Evolutionary conservation across 2,888 invertebrate genomes (phyloP), one percentile per base, ranked within the genome.

Genomic region (Sycophila texana): DNA sequence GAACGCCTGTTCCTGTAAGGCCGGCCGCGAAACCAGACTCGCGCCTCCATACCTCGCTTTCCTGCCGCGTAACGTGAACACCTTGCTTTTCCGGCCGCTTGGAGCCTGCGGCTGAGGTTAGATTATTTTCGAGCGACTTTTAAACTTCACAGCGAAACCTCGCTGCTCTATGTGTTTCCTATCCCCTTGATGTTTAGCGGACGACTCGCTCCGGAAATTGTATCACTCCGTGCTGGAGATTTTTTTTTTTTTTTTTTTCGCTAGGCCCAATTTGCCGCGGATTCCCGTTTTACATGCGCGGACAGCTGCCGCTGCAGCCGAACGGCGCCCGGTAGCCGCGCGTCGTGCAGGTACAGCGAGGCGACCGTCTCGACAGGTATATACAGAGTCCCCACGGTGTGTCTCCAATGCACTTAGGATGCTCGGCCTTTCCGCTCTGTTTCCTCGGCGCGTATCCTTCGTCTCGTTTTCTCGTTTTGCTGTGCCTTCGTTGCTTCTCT

Each of bases 371-470:
- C 53, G 53, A 14, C 53, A 39, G 39, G 10, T n/a, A 53, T 53
- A 51, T 14, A 14, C 5, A 16, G 12, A 60, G 20, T 22, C 26
- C 60, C 26, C 13, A 3, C 60, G 22, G 57, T 20, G 18, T 26
- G 20, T 26, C 60, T 60, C 22, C 20, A 12, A 13, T 22, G 14
- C 26, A 60, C 60, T 22, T 13, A 20, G 22, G 60, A 60, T 60
- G 14, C 60, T 10, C 22, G 26, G 79, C 60, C 71, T 79, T 79
- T 81, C 79, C 74, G 80, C 82, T 82, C 82, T 82, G 78, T 78
- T 82, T 82, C 79, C 79, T 65, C 72, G n/a, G 18, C 12, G 57
- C 57, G 77, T n/a, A 39, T 39, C 39, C 39, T 39, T 39, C 39
- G 39, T 39, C 39, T 39, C 39, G 7, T 7, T 39, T 10, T 39